Evolutionary conservation across 2,888 invertebrate species (phyloP).

Genomic region (Scaptomyza flava): DNA sequence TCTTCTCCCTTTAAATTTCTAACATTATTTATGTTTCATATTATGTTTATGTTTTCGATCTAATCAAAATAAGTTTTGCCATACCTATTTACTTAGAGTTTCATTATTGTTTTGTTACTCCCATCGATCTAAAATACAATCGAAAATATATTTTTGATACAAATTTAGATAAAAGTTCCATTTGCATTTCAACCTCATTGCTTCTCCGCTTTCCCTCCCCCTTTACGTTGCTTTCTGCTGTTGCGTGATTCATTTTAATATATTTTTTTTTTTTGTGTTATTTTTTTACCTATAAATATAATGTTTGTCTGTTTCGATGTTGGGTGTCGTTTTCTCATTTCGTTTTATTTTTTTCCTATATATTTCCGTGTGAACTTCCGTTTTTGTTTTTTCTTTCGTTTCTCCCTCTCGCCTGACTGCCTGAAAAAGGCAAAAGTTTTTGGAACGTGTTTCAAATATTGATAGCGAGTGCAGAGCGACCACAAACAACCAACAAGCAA

Average conservation of each 20-base stretch:
- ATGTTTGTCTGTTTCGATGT: slow-evolving; percentile 53
- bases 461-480: slow-evolving; percentile 69
- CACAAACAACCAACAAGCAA: slow-evolving; percentile 54
- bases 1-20: too few species aligned
- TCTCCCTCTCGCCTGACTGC: not conserved
- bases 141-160: slow-evolving; percentile 16
- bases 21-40: not conserved
- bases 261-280: slow-evolving; percentile 19
- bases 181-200: slow-evolving; percentile 13
- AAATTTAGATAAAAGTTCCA: slow-evolving; percentile 22
- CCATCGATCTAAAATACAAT: slow-evolving; percentile 21
- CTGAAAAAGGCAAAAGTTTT: slow-evolving; percentile 72
- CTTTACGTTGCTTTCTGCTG: slow-evolving; percentile 4
- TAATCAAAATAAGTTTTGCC: slow-evolving; percentile 6
- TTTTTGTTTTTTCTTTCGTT: slow-evolving; percentile 49
- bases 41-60: not conserved
- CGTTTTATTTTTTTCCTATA: slow-evolving; percentile 60
- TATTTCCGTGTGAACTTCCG: slow-evolving; percentile 83
- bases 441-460: slow-evolving; percentile 79
- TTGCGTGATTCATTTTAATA: slow-evolving; percentile 70
- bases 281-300: slow-evolving; percentile 55
- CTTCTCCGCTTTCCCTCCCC: not conserved
- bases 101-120: not conserved
- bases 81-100: too few species aligned
- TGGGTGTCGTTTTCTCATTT: slow-evolving; percentile 49